These are phyloP conservation scores for Parthenolecanium corni DNA, from an alignment of 2,888 invertebrate species.

Conservation along the genomic window DNA sequence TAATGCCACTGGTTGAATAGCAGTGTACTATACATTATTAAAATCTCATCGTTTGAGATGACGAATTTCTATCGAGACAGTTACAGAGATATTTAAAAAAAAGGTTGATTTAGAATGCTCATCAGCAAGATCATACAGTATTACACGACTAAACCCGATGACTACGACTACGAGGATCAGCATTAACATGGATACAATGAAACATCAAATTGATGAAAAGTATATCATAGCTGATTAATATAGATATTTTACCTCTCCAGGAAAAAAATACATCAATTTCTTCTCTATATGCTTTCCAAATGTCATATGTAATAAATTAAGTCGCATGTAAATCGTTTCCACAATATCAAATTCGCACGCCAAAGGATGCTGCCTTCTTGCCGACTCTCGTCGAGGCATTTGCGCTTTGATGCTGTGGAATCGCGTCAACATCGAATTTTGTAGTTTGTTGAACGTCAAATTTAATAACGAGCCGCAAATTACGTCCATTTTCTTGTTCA, in stretches of 20 bases:
- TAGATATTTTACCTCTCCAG: slow-evolving; percentile 71
- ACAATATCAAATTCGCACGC: slow-evolving; percentile 87
- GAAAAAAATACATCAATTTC: slow-evolving; percentile 87
- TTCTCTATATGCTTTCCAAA: slow-evolving; percentile 90
- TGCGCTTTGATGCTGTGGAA: slow-evolving; percentile 80
- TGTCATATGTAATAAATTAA: slow-evolving; percentile 83
- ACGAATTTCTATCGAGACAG: too few species aligned
- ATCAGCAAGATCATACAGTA: too few species aligned
- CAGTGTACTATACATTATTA: too few species aligned
- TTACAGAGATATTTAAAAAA: too few species aligned
- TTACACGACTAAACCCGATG: too few species aligned
- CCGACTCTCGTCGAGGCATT: slow-evolving; percentile 85
- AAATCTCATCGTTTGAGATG: too few species aligned
- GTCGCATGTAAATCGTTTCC: slow-evolving; percentile 83
- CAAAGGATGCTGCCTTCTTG: slow-evolving; percentile 75
- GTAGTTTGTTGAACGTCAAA: slow-evolving; percentile 71
- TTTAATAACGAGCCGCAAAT: slow-evolving; percentile 69
- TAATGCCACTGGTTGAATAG: too few species aligned
- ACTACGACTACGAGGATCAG: too few species aligned
- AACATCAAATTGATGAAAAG: too few species aligned
- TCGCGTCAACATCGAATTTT: slow-evolving; percentile 64
- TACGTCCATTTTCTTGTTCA: slow-evolving; percentile 67
- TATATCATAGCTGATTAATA: too few species aligned
- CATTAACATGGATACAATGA: too few species aligned
- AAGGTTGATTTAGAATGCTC: too few species aligned